Evolutionary conservation across 2,888 invertebrate species (phyloP), one percentile per base, ranked within the genome.

Genomic region (Aelia acuminata): DNA sequence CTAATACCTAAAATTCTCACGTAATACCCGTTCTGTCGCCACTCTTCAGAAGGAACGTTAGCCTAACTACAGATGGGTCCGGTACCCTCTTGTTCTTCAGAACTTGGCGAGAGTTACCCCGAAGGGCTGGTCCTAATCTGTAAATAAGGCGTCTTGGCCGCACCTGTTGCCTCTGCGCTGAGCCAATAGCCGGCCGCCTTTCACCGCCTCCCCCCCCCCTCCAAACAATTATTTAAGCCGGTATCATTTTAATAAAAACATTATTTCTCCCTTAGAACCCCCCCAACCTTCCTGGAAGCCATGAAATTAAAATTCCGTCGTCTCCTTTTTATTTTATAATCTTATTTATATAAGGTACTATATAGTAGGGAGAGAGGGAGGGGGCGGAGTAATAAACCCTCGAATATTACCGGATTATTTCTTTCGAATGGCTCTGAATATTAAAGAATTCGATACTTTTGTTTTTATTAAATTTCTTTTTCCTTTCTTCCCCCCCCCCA

Each of bases 201-300:
- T 15, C 31, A 3, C 18, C 70, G 35, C 35, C 7, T 39, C 7
- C 22, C 75, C 39, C 35, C 75, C 75, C 75, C 22, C 8, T 26
- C 26, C 3, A n/a, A 22, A 20, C 75, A 80, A 35, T 80, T 80
- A 80, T 80, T 80, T 43, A 80, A 80, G 39, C 75, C 43, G 75
- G 43, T 80, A 80, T 80, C 75, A 80, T 80, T 80, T 80, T 80
- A 80, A 80, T 80, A 80, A 80, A 75, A 80, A 80, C 75, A 80
- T 80, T 80, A 80, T 80, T 80, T 80, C 75, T 80, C 75, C 75
- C 75, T 80, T 80, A 80, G 22, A 80, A 43, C 43, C 75, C 22
- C 11, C 75, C 10, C 75, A 3, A 8, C 75, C 15, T 43, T 3
- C 70, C 3, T 7, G 13, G 18, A 4, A 5, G 5, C 35, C 70